Percentiles rank a stretch among this genome's conserved stretches.
phyloP scores from a whole-genome alignment of 2,888 invertebrate species.

The Cosmorhoe ocellata region DNA sequence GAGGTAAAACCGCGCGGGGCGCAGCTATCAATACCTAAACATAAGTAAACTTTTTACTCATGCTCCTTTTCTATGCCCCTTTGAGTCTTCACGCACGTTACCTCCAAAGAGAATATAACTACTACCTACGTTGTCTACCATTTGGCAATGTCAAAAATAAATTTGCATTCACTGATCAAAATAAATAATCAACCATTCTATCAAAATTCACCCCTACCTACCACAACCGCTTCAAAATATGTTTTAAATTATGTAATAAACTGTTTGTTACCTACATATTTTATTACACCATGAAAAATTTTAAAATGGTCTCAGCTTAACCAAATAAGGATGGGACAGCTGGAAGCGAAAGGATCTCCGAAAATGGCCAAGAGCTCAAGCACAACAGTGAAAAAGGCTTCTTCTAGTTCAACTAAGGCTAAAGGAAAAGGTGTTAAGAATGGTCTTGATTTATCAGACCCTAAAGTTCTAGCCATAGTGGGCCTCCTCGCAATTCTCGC shows the following conservation, averaged over 20 bases:
- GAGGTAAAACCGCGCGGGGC: too few species aligned
- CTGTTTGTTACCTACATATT: too few species aligned
- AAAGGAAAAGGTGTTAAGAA: neutral
- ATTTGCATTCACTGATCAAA: too few species aligned
- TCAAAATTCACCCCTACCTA: too few species aligned
- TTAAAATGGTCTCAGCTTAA: neutral
- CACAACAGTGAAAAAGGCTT: slow-evolving; percentile 7
- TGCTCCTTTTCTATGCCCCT: too few species aligned
- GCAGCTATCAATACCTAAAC: too few species aligned
- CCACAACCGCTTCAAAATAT: neutral
- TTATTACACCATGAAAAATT: neutral
- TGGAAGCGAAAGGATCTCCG: slow-evolving; percentile 7
- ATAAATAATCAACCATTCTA: too few species aligned
- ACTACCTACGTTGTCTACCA: too few species aligned
- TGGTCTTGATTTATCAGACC: slow-evolving; percentile 9
- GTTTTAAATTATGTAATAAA: slow-evolving; percentile 5
- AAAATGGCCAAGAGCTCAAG: slow-evolving; percentile 12
- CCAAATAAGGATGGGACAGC: slow-evolving; percentile 7
- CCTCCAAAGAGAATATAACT: too few species aligned
- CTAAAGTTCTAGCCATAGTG: slow-evolving; percentile 13
- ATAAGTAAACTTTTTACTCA: too few species aligned
- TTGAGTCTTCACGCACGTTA: too few species aligned
- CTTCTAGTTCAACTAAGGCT: slow-evolving; percentile 7
- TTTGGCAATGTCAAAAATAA: slow-evolving; percentile 5
- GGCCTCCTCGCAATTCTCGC: slow-evolving; percentile 14